Conservation (phyloP, 2,888 invertebrate species). For the Graphium colonna region DNA sequence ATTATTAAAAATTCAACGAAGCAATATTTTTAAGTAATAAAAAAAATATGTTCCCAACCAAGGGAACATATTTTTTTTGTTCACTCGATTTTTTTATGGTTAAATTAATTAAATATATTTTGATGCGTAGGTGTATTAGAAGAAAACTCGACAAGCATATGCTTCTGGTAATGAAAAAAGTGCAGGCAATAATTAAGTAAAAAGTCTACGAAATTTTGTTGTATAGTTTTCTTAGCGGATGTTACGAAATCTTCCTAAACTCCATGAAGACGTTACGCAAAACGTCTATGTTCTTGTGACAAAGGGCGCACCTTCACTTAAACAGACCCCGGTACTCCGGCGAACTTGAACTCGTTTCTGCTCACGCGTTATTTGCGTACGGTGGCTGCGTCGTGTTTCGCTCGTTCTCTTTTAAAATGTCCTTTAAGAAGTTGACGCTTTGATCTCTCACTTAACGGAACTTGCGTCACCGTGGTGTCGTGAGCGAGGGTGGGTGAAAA, state of each 20-base stretch:
- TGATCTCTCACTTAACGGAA: conserved; percentile 41
- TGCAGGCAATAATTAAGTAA: too few species aligned
- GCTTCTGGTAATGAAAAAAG: too few species aligned
- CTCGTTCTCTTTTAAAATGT: conserved; percentile 37
- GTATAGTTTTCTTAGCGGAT: too few species aligned
- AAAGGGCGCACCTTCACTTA: conserved; percentile 25
- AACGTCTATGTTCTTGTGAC: conserved; percentile 23
- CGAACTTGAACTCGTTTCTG: conserved; percentile 26
- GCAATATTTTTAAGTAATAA: too few species aligned
- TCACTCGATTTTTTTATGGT: too few species aligned
- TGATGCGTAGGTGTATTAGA: too few species aligned
- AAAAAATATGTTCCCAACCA: too few species aligned
- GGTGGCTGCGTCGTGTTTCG: conserved; percentile 33
- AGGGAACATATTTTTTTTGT: too few species aligned
- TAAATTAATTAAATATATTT: too few species aligned
- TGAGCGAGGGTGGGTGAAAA: conserved; percentile 22
- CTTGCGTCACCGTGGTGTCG: conserved; percentile 28
- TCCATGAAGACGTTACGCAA: conserved; percentile 13
- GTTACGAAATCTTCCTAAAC: background rate
- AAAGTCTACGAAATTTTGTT: too few species aligned
- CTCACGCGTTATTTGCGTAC: conserved; percentile 32
- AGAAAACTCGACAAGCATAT: too few species aligned
- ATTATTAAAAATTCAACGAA: too few species aligned
- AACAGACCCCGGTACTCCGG: conserved; percentile 24
- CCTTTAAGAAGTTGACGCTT: conserved; percentile 33